Evolutionary conservation across 2,797 vertebrate genomes (phyloP).

Genomic region (Crax fasciolata): DNA sequence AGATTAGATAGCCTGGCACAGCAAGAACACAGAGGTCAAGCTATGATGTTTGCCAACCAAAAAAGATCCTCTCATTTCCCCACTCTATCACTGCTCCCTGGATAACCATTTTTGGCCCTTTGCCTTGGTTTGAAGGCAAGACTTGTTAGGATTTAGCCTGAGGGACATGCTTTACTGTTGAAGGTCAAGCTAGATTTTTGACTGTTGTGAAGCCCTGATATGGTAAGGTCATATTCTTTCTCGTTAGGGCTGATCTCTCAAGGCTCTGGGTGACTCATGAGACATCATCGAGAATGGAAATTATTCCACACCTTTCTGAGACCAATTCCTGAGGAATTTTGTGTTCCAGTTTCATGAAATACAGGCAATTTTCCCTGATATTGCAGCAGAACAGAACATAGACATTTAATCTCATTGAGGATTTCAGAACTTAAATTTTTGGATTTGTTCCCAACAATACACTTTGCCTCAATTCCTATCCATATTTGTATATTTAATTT

Average conservation of each 20-base stretch:
- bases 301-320: conserved; percentile 41
- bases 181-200: conserved; percentile 68
- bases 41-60: conserved; percentile 48
- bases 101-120: conserved; percentile 72
- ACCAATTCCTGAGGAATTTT: conserved; percentile 14
- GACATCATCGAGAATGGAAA: conserved; percentile 34
- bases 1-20: conserved; percentile 69
- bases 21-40: conserved; percentile 62
- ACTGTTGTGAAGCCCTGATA: conserved; percentile 58
- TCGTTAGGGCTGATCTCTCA: conserved; percentile 53
- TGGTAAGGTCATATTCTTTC: conserved; percentile 44
- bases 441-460: conserved; percentile 25
- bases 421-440: conserved; percentile 23
- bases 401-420: neutral
- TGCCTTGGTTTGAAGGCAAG: conserved; percentile 69
- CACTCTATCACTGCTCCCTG: conserved; percentile 31
- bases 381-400: neutral
- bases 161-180: conserved; percentile 62
- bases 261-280: conserved; percentile 3
- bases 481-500: neutral
- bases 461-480: neutral
- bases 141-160: conserved; percentile 69
- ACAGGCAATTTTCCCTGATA: neutral
- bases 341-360: neutral
- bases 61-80: conserved; percentile 61